Percentiles rank a stretch among this genome's conserved stretches.
Conservation (phyloP, 64 coral and sea anemone species). For the Stichodactyla mertensii region DNA sequence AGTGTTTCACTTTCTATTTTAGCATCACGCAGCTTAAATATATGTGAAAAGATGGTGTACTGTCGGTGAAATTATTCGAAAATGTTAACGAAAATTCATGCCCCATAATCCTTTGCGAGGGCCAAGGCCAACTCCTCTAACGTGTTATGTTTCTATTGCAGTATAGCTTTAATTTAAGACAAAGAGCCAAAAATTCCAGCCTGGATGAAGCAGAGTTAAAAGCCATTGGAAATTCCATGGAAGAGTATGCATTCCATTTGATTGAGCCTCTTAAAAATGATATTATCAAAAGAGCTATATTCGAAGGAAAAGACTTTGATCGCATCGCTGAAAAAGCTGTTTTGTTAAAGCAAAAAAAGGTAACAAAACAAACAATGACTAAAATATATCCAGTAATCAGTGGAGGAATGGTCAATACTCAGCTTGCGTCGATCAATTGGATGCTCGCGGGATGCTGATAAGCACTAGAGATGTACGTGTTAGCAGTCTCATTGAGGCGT, state of each 20-base stretch:
- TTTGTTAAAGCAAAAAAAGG: not conserved
- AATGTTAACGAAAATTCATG: too few relatives aligned
- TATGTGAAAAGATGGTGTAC: too few relatives aligned
- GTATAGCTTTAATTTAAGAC: not conserved
- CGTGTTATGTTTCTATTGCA: not conserved
- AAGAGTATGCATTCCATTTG: not conserved
- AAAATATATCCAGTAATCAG: not conserved
- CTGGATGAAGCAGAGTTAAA: not conserved
- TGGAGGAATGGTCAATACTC: too few relatives aligned
- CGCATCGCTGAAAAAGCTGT: constrained; percentile 15
- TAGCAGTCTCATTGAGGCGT: too few relatives aligned
- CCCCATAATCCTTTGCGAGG: too few relatives aligned
- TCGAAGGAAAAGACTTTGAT: not conserved
- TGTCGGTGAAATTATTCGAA: too few relatives aligned
- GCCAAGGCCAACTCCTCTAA: too few relatives aligned
- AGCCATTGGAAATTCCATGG: not conserved
- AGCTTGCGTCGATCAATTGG: too few relatives aligned
- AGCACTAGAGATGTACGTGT: too few relatives aligned
- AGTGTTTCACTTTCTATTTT: too few relatives aligned
- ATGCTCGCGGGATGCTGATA: too few relatives aligned
- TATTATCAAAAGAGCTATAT: not conserved
- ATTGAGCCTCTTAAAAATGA: not conserved
- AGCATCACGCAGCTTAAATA: too few relatives aligned
- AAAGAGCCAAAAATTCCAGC: not conserved
- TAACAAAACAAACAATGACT: not conserved